Evolutionary conservation across 2,797 vertebrate genomes (phyloP).

Genomic region (Rhyacichthys aspro): DNA sequence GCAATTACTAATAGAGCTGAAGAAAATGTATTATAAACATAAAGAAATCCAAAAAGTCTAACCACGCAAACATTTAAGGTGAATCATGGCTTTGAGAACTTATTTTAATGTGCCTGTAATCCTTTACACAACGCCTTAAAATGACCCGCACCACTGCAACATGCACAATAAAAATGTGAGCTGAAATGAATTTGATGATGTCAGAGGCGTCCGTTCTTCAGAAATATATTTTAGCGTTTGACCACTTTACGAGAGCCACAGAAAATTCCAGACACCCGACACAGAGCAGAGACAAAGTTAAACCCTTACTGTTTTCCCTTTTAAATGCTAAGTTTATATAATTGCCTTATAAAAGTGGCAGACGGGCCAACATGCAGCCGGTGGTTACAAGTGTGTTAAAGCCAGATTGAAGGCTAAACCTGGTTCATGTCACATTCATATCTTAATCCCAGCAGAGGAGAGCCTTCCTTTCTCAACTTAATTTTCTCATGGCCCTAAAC

Average conservation of each 20-base stretch:
- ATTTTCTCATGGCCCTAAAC: conserved; percentile 46
- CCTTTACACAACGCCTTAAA: conserved; percentile 16
- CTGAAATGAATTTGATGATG: conserved; percentile 20
- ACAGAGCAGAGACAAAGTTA: conserved; percentile 29
- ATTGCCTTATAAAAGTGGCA: conserved; percentile 62
- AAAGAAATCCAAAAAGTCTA: not conserved
- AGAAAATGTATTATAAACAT: too few relatives aligned
- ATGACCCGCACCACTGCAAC: conserved; percentile 1
- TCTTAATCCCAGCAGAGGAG: conserved; percentile 1
- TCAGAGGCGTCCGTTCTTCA: conserved; percentile 16
- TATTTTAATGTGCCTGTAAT: not conserved
- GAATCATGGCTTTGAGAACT: not conserved
- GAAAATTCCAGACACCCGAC: conserved; percentile 37
- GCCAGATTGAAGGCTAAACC: conserved; percentile 28
- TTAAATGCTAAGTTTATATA: conserved; percentile 56
- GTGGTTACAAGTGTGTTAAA: conserved; percentile 45
- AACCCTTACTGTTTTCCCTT: conserved; percentile 33
- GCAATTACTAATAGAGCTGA: too few relatives aligned
- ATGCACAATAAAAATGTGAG: conserved; percentile 29
- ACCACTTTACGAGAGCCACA: conserved; percentile 42
- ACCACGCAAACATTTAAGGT: not conserved
- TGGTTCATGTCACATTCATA: conserved; percentile 48
- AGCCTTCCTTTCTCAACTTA: conserved; percentile 18
- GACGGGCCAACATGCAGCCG: conserved; percentile 38
- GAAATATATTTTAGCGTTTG: conserved; percentile 23